phyloP scores from a whole-genome alignment of 1,140 invertebrate species.

The Nomia melanderi region DNA sequence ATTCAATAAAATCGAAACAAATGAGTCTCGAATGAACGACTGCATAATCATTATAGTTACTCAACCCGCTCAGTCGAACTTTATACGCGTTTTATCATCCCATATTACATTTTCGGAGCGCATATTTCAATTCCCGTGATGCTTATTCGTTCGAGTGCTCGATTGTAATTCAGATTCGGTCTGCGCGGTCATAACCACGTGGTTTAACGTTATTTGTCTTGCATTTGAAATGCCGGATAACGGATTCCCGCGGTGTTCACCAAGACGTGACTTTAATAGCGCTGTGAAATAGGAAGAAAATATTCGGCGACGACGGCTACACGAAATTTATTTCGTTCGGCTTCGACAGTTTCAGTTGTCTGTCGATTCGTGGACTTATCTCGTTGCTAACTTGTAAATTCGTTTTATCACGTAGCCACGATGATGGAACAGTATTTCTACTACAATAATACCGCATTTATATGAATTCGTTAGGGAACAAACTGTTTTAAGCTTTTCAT shows the following conservation, averaged over 20 bases:
- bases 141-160: neutral
- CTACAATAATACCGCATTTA: no score
- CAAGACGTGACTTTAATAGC: constrained; percentile 20
- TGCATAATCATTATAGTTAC: no score
- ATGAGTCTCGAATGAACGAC: neutral
- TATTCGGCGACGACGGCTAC: constrained; percentile 17
- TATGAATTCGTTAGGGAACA: no score
- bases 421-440: no score
- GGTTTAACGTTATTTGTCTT: constrained; percentile 14
- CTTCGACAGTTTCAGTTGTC: constrained; percentile 3
- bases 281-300: constrained; percentile 7
- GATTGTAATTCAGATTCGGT: neutral
- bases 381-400: constrained; percentile 22
- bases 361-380: constrained; percentile 9
- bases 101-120: neutral
- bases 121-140: neutral
- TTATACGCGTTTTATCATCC: neutral
- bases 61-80: neutral
- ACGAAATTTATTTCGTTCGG: constrained; percentile 14
- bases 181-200: neutral
- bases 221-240: constrained; percentile 11
- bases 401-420: neutral
- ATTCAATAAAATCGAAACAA: neutral
- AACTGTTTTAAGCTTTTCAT: no score
- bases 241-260: constrained; percentile 5